A percentile compares a stretch with the other conserved stretches of the same genome.
These are phyloP conservation scores for Sogatella furcifera DNA, from an alignment of 1,140 invertebrate genomes.

Conservation along the genomic window DNA sequence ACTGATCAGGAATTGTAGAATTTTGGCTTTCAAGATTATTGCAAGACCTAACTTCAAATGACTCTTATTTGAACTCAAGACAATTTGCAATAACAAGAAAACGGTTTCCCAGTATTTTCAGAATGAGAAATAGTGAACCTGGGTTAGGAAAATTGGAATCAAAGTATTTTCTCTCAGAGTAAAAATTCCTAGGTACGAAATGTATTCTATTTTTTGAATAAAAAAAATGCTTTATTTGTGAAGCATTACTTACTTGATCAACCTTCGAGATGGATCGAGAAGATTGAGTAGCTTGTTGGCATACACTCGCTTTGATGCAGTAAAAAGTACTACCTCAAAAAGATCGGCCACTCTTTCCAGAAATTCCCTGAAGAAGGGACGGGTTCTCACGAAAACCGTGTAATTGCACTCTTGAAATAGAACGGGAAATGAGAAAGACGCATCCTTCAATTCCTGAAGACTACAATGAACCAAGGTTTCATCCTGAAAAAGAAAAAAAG, in stretches of 20 bases:
- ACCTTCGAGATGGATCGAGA: slow-evolving; percentile 76
- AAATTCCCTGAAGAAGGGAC: slow-evolving; percentile 87
- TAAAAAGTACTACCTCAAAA: slow-evolving; percentile 94
- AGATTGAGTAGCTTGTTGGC: slow-evolving; percentile 91
- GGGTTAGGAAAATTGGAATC: no score
- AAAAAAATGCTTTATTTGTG: no score
- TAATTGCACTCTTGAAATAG: slow-evolving; percentile 85
- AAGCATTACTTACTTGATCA: slow-evolving; percentile 63
- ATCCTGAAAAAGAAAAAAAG: slow-evolving; percentile 40
- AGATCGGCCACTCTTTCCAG: slow-evolving; percentile 77
- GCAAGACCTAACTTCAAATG: no score
- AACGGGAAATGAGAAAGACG: slow-evolving; percentile 88
- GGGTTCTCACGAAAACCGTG: slow-evolving; percentile 49
- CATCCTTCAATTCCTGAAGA: slow-evolving; percentile 81
- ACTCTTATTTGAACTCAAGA: no score
- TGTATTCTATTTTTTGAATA: no score
- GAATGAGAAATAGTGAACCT: no score
- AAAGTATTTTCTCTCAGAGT: no score
- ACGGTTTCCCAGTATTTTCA: no score
- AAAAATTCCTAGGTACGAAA: no score
- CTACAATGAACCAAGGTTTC: slow-evolving; percentile 95
- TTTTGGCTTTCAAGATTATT: no score
- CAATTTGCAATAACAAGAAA: no score
- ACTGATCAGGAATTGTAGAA: no score
- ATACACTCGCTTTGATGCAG: slow-evolving; percentile 91